phyloP scores from a whole-genome alignment of 2,797 vertebrate species.

The Manis javanica region DNA sequence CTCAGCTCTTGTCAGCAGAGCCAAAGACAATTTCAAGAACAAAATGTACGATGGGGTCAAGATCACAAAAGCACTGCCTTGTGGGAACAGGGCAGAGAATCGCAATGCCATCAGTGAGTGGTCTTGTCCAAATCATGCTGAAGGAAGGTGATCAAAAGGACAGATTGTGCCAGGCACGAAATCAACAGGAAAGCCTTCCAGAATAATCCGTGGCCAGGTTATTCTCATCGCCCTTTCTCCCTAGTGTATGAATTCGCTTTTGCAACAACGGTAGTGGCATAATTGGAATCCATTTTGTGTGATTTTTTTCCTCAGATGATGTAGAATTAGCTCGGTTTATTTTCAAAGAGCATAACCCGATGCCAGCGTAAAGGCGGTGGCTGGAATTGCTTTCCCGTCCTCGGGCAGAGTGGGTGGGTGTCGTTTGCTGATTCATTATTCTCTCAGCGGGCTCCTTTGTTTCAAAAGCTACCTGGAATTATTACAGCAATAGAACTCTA shows the following conservation, averaged over 20 bases:
- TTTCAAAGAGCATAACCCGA: constrained; percentile 77
- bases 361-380: constrained; percentile 68
- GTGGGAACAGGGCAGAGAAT: background rate
- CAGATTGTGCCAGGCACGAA: background rate
- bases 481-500: constrained; percentile 48
- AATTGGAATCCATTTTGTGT: constrained; percentile 83
- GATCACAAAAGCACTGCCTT: background rate
- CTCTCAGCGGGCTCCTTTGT: constrained; percentile 82
- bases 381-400: constrained; percentile 77
- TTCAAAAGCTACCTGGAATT: constrained; percentile 82
- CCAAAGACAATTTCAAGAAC: constrained; percentile 44
- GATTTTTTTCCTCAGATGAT: constrained; percentile 80
- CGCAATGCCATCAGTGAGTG: background rate
- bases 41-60: background rate
- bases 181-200: constrained; percentile 37
- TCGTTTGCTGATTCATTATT: constrained; percentile 88
- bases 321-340: constrained; percentile 85
- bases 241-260: constrained; percentile 68
- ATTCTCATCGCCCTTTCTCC: constrained; percentile 50
- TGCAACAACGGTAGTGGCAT: constrained; percentile 72
- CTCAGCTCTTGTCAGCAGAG: constrained; percentile 29
- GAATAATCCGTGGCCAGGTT: background rate
- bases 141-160: constrained; percentile 62
- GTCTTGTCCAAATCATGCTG: background rate
- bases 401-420: constrained; percentile 74